These are phyloP conservation scores for Oreonectes daqikongensis DNA, from an alignment of 2,797 vertebrate species.

Conservation along the genomic window DNA sequence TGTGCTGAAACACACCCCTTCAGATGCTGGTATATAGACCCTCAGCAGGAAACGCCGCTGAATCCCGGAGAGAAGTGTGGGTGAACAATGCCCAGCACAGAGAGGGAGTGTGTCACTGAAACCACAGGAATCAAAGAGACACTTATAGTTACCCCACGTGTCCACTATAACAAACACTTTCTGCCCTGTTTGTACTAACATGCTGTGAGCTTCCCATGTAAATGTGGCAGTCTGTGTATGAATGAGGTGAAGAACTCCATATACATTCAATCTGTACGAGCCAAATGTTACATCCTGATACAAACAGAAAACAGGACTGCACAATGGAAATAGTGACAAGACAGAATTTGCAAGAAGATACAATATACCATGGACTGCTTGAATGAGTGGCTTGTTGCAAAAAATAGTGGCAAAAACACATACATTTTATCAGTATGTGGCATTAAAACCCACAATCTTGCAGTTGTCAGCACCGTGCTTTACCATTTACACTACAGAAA, in stretches of 20 bases:
- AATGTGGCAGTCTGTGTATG: slow-evolving; percentile 10
- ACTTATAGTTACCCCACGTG: slow-evolving; percentile 41
- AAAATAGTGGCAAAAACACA: neutral
- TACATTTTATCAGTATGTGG: no score
- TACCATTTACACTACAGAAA: no score
- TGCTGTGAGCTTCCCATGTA: slow-evolving; percentile 37
- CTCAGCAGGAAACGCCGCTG: slow-evolving; percentile 50
- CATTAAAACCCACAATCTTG: no score
- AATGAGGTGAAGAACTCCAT: slow-evolving; percentile 11
- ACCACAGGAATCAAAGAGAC: slow-evolving; percentile 56
- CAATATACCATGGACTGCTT: no score
- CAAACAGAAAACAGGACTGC: neutral
- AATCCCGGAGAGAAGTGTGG: slow-evolving; percentile 49
- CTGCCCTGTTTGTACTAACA: slow-evolving; percentile 49
- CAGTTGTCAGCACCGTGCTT: no score
- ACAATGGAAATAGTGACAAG: neutral
- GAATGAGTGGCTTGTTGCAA: neutral
- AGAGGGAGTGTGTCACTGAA: slow-evolving; percentile 49
- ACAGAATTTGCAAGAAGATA: no score
- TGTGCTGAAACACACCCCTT: slow-evolving; percentile 31
- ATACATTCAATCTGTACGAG: slow-evolving; percentile 18
- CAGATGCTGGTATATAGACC: slow-evolving; percentile 39
- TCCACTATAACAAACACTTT: slow-evolving; percentile 56
- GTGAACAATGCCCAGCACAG: slow-evolving; percentile 56
- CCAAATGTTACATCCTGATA: neutral